A percentile compares a stretch with the other conserved stretches of the same genome.
Evolutionary conservation across 2,888 invertebrate species (phyloP).

Genomic region (Sicus ferrugineus): DNA sequence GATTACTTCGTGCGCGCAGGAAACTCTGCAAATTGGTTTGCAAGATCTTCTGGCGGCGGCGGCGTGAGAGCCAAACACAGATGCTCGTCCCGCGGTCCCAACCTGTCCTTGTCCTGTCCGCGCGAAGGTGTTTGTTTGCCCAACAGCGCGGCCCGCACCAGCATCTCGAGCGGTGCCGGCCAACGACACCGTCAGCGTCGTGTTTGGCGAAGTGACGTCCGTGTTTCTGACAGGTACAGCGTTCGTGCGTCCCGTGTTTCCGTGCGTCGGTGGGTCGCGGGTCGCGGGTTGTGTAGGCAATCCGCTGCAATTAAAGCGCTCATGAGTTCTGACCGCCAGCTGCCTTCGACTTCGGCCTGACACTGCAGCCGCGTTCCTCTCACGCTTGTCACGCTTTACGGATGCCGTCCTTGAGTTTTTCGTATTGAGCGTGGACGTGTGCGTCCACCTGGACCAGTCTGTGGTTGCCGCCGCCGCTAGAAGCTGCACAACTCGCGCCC

Average conservation of each 20-base stretch:
- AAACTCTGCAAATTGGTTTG: slow-evolving; percentile 8
- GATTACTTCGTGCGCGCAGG: slow-evolving; percentile 17
- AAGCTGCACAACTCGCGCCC: no score
- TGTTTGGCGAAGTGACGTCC: slow-evolving; percentile 1
- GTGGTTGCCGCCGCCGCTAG: background rate
- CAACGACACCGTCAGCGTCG: slow-evolving; percentile 15
- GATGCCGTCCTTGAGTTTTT: no score
- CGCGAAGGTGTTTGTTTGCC: slow-evolving; percentile 26
- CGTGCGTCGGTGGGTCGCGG: background rate
- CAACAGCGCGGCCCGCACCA: background rate
- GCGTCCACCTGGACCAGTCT: background rate
- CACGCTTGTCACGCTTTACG: no score
- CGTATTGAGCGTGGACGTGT: background rate
- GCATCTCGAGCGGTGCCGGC: slow-evolving; percentile 10
- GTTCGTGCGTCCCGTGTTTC: background rate
- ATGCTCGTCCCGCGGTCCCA: background rate
- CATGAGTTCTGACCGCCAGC: slow-evolving; percentile 22
- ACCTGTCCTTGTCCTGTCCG: background rate
- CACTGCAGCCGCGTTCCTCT: slow-evolving; percentile 22
- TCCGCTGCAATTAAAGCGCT: slow-evolving; percentile 31
- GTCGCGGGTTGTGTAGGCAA: background rate
- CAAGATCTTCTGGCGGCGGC: slow-evolving; percentile 8
- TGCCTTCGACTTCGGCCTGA: slow-evolving; percentile 16
- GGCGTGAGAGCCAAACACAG: background rate
- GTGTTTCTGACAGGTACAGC: background rate